These are phyloP conservation scores for Microtus montanus DNA, from an alignment of 2,113 vertebrate species.

Conservation along the genomic window DNA sequence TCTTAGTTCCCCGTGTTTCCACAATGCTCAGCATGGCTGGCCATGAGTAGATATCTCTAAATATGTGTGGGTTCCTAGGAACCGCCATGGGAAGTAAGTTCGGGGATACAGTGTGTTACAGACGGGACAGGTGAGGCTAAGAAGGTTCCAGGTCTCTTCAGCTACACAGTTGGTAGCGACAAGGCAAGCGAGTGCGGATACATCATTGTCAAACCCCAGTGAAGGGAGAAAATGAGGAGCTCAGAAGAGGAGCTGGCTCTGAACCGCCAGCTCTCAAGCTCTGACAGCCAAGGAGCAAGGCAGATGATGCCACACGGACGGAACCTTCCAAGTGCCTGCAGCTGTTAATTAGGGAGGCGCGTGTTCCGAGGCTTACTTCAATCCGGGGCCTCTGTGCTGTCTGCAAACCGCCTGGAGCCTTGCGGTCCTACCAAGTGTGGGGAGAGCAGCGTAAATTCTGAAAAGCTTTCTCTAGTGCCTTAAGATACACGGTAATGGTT, in stretches of 20 bases:
- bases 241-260: background rate
- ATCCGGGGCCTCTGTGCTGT: slow-evolving; percentile 69
- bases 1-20: background rate
- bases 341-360: slow-evolving; percentile 84
- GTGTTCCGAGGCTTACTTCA: slow-evolving; percentile 80
- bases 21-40: background rate
- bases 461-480: background rate
- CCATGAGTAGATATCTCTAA: background rate
- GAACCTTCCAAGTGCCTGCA: slow-evolving; percentile 80
- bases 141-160: background rate
- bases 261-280: slow-evolving; percentile 7
- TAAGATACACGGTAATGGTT: background rate
- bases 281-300: slow-evolving; percentile 46
- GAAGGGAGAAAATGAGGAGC: background rate
- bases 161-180: background rate
- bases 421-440: background rate
- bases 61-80: background rate
- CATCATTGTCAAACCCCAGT: rapidly evolving
- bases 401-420: slow-evolving; percentile 12
- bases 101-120: rapidly evolving
- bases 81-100: background rate
- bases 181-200: no score
- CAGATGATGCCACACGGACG: slow-evolving; percentile 68
- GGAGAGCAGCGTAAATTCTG: background rate
- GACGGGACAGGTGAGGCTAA: background rate